These are phyloP conservation scores for Lysiphlebus fabarum DNA, from an alignment of 1,140 invertebrate species.

Conservation along the genomic window DNA sequence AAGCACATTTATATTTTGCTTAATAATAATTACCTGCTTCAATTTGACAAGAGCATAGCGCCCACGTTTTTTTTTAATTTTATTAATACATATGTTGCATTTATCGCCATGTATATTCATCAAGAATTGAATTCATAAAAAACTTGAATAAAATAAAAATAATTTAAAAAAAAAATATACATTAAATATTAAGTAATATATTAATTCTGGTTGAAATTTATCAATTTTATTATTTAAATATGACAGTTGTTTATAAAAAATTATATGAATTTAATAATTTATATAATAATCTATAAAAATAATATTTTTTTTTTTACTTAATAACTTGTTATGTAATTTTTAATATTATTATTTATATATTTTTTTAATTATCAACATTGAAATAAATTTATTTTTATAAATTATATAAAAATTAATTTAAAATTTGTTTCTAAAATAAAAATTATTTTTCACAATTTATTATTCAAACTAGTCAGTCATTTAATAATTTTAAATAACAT, in stretches of 20 bases:
- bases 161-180: not conserved
- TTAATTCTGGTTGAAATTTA: slow-evolving; percentile 4
- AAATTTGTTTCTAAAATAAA: too few species aligned
- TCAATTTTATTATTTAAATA: too few species aligned
- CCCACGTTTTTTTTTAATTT: slow-evolving; percentile 33
- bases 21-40: slow-evolving; percentile 37
- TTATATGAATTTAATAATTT: not conserved
- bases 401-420: too few species aligned
- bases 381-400: too few species aligned
- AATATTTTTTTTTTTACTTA: too few species aligned
- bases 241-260: too few species aligned
- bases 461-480: too few species aligned
- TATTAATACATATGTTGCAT: not conserved
- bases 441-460: too few species aligned
- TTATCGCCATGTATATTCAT: slow-evolving; percentile 12
- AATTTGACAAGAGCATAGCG: slow-evolving; percentile 22
- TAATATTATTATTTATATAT: too few species aligned
- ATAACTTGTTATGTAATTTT: too few species aligned
- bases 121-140: not conserved
- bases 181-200: not conserved
- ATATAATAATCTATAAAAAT: not conserved
- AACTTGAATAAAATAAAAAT: not conserved
- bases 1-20: slow-evolving; percentile 32
- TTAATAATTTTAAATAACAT: too few species aligned
- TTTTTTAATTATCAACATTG: too few species aligned